Conservation (phyloP, 2,797 vertebrate species). For the Bovichtus diacanthus region DNA sequence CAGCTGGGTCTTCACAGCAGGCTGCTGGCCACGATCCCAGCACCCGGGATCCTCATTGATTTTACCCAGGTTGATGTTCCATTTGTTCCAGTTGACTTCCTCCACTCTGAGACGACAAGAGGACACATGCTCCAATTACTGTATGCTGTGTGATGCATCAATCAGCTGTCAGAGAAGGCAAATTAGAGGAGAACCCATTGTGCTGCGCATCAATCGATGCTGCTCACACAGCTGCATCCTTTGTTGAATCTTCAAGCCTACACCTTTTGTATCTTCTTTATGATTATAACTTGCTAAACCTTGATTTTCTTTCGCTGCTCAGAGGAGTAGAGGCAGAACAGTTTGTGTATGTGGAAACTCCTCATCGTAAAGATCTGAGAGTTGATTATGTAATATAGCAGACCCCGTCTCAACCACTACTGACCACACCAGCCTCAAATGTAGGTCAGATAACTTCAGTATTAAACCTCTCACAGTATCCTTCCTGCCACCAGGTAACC, state of each 20-base stretch:
- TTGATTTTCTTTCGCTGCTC: background rate
- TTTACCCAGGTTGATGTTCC: slow-evolving; percentile 93
- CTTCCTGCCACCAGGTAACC: slow-evolving; percentile 1
- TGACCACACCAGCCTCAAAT: background rate
- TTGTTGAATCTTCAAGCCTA: slow-evolving; percentile 15
- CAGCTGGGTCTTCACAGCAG: background rate
- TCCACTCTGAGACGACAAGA: slow-evolving; percentile 89
- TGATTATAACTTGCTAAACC: slow-evolving; percentile 10
- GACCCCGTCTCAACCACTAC: background rate
- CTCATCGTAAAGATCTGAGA: background rate
- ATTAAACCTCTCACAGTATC: background rate
- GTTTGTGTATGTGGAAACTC: background rate
- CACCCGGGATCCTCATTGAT: slow-evolving; percentile 94
- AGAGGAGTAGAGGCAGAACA: background rate
- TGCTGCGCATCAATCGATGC: slow-evolving; percentile 34
- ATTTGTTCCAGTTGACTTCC: slow-evolving; percentile 97
- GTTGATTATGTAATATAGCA: background rate
- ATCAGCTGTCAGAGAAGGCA: slow-evolving; percentile 59
- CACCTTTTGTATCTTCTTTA: slow-evolving; percentile 13
- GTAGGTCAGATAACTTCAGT: background rate
- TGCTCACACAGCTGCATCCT: slow-evolving; percentile 37
- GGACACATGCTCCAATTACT: slow-evolving; percentile 74
- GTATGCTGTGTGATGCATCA: slow-evolving; percentile 63
- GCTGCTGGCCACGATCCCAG: slow-evolving; percentile 14
- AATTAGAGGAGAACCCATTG: slow-evolving; percentile 50